phyloP scores from a whole-genome alignment of 2,888 invertebrate genomes.

The Polyploca ridens region DNA sequence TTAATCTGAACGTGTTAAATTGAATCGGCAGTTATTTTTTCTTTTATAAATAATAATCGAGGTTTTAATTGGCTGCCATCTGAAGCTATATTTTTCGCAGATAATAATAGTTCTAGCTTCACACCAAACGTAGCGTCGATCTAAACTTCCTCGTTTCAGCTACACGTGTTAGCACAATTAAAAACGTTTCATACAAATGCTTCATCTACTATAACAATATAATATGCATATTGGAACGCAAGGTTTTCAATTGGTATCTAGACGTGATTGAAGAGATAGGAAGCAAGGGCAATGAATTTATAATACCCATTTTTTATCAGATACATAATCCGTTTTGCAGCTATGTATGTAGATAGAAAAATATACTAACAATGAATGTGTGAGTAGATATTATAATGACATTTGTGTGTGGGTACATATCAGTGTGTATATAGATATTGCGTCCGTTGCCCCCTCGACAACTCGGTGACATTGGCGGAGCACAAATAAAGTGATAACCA shows the following conservation, averaged over 20 bases:
- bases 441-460: slow-evolving; percentile 80
- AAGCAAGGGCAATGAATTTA: slow-evolving; percentile 71
- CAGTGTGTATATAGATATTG: slow-evolving; percentile 69
- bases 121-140: not conserved
- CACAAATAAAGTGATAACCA: slow-evolving; percentile 79
- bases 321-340: slow-evolving; percentile 59
- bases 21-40: no score
- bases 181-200: not conserved
- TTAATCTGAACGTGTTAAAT: no score
- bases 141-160: not conserved
- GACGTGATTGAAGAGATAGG: slow-evolving; percentile 54
- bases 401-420: slow-evolving; percentile 50
- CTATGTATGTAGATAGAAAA: slow-evolving; percentile 53
- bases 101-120: not conserved
- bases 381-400: slow-evolving; percentile 46
- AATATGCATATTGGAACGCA: slow-evolving; percentile 14
- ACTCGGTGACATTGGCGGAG: slow-evolving; percentile 82
- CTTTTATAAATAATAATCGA: no score
- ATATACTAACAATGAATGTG: slow-evolving; percentile 45
- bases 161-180: not conserved
- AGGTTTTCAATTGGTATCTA: slow-evolving; percentile 29
- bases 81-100: not conserved
- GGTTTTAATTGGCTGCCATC: not conserved
- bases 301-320: slow-evolving; percentile 66
- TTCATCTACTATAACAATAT: not conserved